Conservation (phyloP, 2,888 invertebrate genomes). For the Patella depressa region DNA sequence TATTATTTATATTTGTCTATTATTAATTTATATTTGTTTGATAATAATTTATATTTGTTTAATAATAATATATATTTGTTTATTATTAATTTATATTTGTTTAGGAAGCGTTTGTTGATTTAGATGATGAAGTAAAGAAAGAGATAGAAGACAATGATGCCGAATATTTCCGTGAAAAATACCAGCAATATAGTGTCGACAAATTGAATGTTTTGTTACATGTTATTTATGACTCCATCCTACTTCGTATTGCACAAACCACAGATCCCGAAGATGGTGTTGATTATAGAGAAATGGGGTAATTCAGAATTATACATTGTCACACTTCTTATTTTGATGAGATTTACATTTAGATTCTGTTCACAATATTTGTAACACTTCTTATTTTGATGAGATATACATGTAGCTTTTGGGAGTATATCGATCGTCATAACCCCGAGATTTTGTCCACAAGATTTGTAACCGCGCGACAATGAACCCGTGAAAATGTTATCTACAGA, state of each 20-base stretch:
- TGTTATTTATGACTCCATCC: conserved; percentile 31
- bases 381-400: too few species aligned
- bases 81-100: background rate
- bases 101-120: conserved; percentile 34
- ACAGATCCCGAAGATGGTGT: background rate
- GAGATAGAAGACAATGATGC: conserved; percentile 17
- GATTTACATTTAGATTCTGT: too few species aligned
- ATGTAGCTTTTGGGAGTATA: too few species aligned
- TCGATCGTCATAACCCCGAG: too few species aligned
- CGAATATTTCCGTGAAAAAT: conserved; percentile 20
- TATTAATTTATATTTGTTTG: too few species aligned
- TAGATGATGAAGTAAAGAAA: conserved; percentile 22
- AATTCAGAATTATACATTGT: background rate
- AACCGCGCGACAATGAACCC: too few species aligned
- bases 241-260: conserved; percentile 29
- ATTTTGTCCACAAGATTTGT: too few species aligned
- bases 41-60: too few species aligned
- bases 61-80: background rate
- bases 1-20: too few species aligned
- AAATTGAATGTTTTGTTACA: conserved; percentile 29
- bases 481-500: too few species aligned
- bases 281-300: background rate
- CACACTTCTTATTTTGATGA: too few species aligned
- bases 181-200: conserved; percentile 23
- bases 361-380: too few species aligned